Evolutionary conservation across 2,797 vertebrate genomes (phyloP), one percentile per base, ranked within the genome.

Genomic region (Yasuhikotakia modesta): DNA sequence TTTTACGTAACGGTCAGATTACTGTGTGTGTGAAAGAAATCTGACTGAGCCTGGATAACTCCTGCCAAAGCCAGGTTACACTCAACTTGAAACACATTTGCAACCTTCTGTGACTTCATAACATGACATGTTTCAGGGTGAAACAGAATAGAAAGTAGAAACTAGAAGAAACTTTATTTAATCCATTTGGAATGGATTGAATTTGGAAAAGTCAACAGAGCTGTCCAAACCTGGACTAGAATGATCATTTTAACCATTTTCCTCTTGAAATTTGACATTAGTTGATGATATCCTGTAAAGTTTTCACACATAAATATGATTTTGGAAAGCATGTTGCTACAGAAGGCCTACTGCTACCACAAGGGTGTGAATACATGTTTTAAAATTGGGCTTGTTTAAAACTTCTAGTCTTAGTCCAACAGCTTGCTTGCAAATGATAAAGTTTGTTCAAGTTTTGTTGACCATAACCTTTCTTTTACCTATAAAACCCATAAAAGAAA

Each of bases 11-110:
- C 4, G 12, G 32, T 43, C 32, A 66, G 73, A 65, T 75, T 74
- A 74, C 73, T 45, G 57, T 48, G 21, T 64, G 46, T 32, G 52
- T 58, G 73, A 67, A 48, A 52, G 19, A 58, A 67, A 76, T 76
- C 52, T 76, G 55, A 45, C 53, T 45, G 32, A 71, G 39, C 24
- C 43, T 61, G 73, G 48, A 43, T n/a, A 21, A 66, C 61, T 66
- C 35, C 35, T 67, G 35, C 50, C 3, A 66, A 66, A 75, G 27
- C 35, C 17, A 46, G 61, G 61, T 19, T 75, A 21, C 39, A 43
- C 32, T 65, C 50, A 75, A 30, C 52, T 32, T 58, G 35, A 76
- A 67, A 76, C 17, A 7, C 35, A 72, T 30, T 7, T 17, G 12
- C 19, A 57, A 57, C 3, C 19, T 24, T 57, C 24, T 22, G 11